Base-by-base conservation (phyloP, 30 jellyfish, hydroid and myxozoan species). In the Aurelia coerulea region DNA sequence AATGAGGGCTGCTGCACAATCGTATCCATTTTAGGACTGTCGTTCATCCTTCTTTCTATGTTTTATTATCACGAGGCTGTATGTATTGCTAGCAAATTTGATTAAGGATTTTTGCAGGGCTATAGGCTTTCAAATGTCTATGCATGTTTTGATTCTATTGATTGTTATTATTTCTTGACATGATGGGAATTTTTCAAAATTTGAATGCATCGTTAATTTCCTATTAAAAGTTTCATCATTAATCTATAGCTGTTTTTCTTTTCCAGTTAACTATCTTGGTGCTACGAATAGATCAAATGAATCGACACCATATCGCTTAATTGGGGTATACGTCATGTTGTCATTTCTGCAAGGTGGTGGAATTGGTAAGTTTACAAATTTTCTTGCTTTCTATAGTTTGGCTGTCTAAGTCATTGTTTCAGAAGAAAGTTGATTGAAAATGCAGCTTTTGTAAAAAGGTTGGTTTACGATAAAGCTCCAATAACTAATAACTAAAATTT, bases 301-400 rank as follows among this genome's bases (percentile, higher is more conserved):
- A 35, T 35, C 69, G n/a, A 41, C 86, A 64, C 99, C 99, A 31
- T 89, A 81, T 90, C 31, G 63, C 19, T 65, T 94, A 70, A 94
- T 94, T 60, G 80, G 76, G 56, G 86, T 89, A 5, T 94, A 94
- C 65, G 87, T 85, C 65, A 62, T 71, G 31, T 51, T 94, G 52
- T 74, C 90, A 71, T 89, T 94, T 64, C 58, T 94, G 51, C 97
- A 94, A 94, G 99, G 99, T 10, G 97, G 99, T 12, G 98, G 98
- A 10, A 91, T 84, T 34, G 97, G 97, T 90, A 67, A 59, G 95
- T 51, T 32, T n/a, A 8, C 14, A 19, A 1, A 9, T 50, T 70
- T 10, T 23, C 2, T 35, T 31, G 56, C 50, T 59, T 10, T 46
- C 29, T 2, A 17, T 23, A 23, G 50, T 19, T 2, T 60, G 32